phyloP scores from a whole-genome alignment of 2,888 invertebrate species.

The Pheosia gnoma region DNA sequence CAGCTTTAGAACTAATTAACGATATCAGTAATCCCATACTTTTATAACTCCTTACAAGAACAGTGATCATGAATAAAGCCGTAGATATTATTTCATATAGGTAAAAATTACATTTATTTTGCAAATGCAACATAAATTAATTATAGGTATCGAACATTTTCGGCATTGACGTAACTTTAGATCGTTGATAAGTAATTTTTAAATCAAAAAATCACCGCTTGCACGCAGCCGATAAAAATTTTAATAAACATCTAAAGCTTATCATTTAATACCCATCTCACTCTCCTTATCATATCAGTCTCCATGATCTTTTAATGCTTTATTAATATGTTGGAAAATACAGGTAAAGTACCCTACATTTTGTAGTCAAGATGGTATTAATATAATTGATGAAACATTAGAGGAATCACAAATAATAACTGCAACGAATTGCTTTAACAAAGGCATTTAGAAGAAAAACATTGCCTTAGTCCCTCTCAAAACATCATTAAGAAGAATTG shows the following conservation, averaged over 20 bases:
- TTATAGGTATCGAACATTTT: neutral
- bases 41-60: too few relatives aligned
- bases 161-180: constrained; percentile 12
- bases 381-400: neutral
- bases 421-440: too few relatives aligned
- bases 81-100: too few relatives aligned
- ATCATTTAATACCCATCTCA: constrained; percentile 55
- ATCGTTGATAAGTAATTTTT: constrained; percentile 32
- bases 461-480: too few relatives aligned
- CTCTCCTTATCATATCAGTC: constrained; percentile 53
- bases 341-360: constrained; percentile 12
- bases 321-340: constrained; percentile 12
- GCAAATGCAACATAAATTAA: neutral
- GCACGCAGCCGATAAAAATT: constrained; percentile 47
- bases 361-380: neutral
- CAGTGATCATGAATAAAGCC: constrained; percentile 5
- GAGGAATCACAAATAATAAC: neutral
- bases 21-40: too few relatives aligned
- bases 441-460: too few relatives aligned
- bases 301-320: constrained; percentile 46
- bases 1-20: neutral
- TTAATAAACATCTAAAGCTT: constrained; percentile 48
- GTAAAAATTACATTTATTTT: neutral
- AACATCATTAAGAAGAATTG: too few relatives aligned
- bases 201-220: constrained; percentile 60